Evolutionary conservation across 2,888 invertebrate genomes (phyloP), one percentile per base, ranked within the genome.

Genomic region (Siphlonurus alternatus): DNA sequence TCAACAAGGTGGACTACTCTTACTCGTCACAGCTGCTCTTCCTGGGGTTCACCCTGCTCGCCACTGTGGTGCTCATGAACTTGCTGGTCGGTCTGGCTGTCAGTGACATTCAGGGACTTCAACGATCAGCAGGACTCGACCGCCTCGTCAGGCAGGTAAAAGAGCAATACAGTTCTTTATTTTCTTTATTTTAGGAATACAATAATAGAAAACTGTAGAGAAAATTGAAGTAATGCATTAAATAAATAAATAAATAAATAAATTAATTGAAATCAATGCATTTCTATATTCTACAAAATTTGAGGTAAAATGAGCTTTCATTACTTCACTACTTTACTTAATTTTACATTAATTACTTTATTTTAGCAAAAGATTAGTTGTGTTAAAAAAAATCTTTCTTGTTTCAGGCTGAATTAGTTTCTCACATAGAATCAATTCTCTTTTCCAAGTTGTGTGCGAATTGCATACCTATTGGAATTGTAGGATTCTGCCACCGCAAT

Each of bases 11-110:
- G 15, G 78, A 82, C 65, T 88, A 87, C 72, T 84, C 85, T 0
- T 80, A 83, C 10, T 89, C 90, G 0, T 82, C 89, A 0, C 89
- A 90, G 69, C 78, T 85, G 2, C 82, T 91, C 77, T 87, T 89
- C 68, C 74, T 89, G 1, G 80, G 83, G 59, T 92, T 91, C 74
- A 88, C 90, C 0, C 75, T 91, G 19, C 76, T 91, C 1, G 87
- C 91, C 0, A 90, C 90, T 0, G 83, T 92, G 10, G 89, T 91
- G 70, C 74, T 92, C 68, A 89, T 89, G 1, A 92, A 92, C 76
- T 74, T 92, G 53, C 80, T 91, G 76, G 89, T 92, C 51, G 91
- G 92, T 69, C 78, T 92, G 66, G 91, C 91, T 3, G 91, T 92
- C 1, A 90, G 88, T 69, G 91, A 91, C 74, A 90, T 90, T 66